Evolutionary conservation across 2,888 invertebrate genomes (phyloP), one percentile per base, ranked within the genome.

Genomic region (Brachynemurus nebulosus): DNA sequence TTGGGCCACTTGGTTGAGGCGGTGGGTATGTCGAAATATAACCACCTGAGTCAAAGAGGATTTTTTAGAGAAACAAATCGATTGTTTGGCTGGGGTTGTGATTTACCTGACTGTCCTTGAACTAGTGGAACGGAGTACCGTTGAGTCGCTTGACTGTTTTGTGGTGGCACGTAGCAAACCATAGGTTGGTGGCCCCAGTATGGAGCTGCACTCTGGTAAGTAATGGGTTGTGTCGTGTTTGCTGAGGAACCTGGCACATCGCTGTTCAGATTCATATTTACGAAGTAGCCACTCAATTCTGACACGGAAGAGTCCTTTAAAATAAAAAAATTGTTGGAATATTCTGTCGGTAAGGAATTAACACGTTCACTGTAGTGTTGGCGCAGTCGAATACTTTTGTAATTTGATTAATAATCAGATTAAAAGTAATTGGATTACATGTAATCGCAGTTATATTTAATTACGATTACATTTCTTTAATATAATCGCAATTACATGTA

Each of bases 281-380:
- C 50, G 49, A 57, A 63, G 46, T 58, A 63, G 37, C 57, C 52
- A 12, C 56, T 44, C 16, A 62, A 51, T 40, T 63, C 64, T 17
- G 50, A 53, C 16, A 56, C 46, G 30, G 55, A 51, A 12, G 53
- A 49, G 16, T 60, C 62, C 61, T 61, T 45, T 19, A 54, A 51
- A 33, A 44, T 43, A 21, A 43, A 45, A n/a, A n/a, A n/a, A n/a
- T n/a, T n/a, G n/a, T n/a, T n/a, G n/a, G n/a, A n/a, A n/a, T n/a
- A n/a, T n/a, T n/a, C n/a, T n/a, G n/a, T n/a, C n/a, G n/a, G n/a
- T n/a, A n/a, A n/a, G n/a, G n/a, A n/a, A n/a, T n/a, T n/a, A n/a
- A n/a, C n/a, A n/a, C n/a, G n/a, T n/a, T n/a, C n/a, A n/a, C n/a
- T n/a, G n/a, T n/a, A n/a, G n/a, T n/a, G n/a, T n/a, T n/a, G n/a